Conservation (phyloP, 2,113 vertebrate genomes). For the Salvator merianae region DNA sequence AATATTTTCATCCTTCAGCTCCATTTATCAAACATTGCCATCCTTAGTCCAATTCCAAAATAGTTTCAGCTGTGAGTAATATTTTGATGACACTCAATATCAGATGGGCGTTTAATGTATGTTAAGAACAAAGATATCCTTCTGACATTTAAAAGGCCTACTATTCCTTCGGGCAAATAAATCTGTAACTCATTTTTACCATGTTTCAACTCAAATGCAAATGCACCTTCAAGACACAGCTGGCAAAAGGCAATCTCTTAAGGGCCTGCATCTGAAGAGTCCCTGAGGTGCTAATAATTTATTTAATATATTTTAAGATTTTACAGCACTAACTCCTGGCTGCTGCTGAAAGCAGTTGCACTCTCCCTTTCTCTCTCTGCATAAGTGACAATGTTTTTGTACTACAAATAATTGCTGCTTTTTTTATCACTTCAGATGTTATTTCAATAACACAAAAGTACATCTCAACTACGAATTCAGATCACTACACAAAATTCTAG, state of each 20-base stretch:
- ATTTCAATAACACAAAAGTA: background rate
- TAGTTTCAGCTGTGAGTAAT: conserved; percentile 59
- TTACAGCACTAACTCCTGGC: background rate
- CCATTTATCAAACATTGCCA: conserved; percentile 62
- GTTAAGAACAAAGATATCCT: conserved; percentile 11
- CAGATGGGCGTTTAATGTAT: background rate
- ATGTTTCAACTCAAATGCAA: conserved; percentile 25
- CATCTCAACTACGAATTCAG: background rate
- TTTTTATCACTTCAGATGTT: background rate
- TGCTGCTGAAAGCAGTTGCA: background rate
- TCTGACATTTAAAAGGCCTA: background rate
- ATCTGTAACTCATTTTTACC: conserved; percentile 4
- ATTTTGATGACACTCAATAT: conserved; percentile 16
- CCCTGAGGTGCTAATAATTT: background rate
- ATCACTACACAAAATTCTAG: background rate
- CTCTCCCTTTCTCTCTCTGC: too few relatives aligned
- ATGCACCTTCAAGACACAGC: background rate
- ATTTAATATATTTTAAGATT: background rate
- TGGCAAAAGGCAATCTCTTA: background rate
- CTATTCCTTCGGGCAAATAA: background rate
- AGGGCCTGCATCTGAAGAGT: background rate
- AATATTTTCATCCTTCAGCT: conserved; percentile 60
- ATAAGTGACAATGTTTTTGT: background rate
- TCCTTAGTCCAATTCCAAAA: conserved; percentile 48
- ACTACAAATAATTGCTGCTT: background rate